phyloP scores from a whole-genome alignment of 2,888 invertebrate genomes.

The Chrysomela aeneicollis region DNA sequence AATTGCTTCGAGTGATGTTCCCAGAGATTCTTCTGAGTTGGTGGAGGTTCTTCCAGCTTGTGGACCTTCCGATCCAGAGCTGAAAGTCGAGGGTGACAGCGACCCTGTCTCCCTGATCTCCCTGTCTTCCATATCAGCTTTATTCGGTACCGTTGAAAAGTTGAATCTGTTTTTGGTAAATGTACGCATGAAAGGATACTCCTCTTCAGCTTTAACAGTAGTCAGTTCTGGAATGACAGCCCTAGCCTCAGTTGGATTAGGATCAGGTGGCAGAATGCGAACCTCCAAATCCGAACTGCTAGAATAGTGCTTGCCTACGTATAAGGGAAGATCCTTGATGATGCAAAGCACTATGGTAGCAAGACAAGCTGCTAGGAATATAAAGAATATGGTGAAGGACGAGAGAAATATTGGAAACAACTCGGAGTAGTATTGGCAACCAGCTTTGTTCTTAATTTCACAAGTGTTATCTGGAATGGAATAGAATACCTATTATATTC shows the following conservation, averaged over 20 bases:
- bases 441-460: constrained; percentile 39
- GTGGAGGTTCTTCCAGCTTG: not conserved
- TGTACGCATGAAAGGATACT: not conserved
- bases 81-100: not conserved
- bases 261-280: not conserved
- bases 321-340: constrained; percentile 42
- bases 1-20: not conserved
- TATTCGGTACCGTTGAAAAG: not conserved
- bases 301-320: constrained; percentile 29
- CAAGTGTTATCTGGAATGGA: constrained; percentile 44
- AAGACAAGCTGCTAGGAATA: constrained; percentile 45
- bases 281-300: constrained; percentile 19
- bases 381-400: constrained; percentile 46
- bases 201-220: not conserved
- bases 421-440: constrained; percentile 50
- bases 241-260: not conserved
- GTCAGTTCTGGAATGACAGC: not conserved
- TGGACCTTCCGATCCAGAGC: not conserved
- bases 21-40: not conserved
- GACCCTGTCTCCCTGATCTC: not conserved
- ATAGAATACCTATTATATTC: not conserved
- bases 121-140: not conserved
- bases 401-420: constrained; percentile 49
- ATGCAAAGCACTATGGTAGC: constrained; percentile 42
- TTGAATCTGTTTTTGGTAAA: not conserved